Percentiles rank a stretch among this genome's conserved stretches.
Evolutionary conservation across 2,888 invertebrate genomes (phyloP).

Genomic region (Sarcophaga variegata): DNA sequence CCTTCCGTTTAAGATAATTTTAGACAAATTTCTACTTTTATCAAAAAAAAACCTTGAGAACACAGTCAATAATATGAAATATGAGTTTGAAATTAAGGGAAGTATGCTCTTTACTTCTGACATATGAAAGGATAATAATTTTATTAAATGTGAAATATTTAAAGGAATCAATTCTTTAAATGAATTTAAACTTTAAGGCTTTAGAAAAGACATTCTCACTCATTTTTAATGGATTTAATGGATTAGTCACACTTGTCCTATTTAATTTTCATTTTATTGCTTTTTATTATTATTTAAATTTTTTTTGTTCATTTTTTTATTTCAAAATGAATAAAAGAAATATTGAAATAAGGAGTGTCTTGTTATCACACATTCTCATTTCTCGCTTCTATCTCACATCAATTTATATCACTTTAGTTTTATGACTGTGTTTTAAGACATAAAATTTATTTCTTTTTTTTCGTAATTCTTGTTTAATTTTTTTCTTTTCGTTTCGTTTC

Average conservation of each 20-base stretch:
- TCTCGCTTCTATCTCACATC: conserved; percentile 31
- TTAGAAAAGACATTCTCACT: not conserved
- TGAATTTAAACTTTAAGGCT: not conserved
- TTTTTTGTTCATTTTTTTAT: not conserved
- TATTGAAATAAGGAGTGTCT: conserved; percentile 66
- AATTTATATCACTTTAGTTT: conserved; percentile 66
- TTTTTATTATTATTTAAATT: not conserved
- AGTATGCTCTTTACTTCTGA: not conserved
- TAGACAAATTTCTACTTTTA: conserved; percentile 64
- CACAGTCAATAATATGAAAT: conserved; percentile 48
- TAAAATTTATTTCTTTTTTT: conserved; percentile 35
- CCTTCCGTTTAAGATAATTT: conserved; percentile 69
- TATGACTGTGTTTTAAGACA: conserved; percentile 65
- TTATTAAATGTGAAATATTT: not conserved
- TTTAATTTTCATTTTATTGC: conserved; percentile 33
- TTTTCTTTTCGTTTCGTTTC: conserved; percentile 18
- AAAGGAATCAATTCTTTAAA: not conserved
- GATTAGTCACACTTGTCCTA: conserved; percentile 64
- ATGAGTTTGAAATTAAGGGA: conserved; percentile 9
- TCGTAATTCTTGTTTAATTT: conserved; percentile 8
- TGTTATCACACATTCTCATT: conserved; percentile 57
- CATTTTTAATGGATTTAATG: conserved; percentile 5
- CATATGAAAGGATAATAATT: not conserved
- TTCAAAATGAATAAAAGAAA: conserved; percentile 6
- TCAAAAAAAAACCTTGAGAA: not conserved